These are phyloP conservation scores for Trachurus trachurus DNA, from an alignment of 2,797 vertebrate species.

Conservation along the genomic window DNA sequence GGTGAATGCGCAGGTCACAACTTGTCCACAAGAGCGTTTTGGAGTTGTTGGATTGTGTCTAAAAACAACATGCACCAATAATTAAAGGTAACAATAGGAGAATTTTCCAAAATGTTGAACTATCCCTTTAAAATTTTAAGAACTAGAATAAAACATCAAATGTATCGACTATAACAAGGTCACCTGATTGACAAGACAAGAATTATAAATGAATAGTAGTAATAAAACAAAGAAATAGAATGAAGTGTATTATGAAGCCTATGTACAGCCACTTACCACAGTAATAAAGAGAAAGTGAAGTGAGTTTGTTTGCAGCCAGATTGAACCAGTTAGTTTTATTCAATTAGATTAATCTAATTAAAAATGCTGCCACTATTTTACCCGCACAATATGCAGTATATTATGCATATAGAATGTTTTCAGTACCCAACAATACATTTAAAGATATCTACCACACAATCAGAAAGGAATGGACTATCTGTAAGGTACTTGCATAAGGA, in stretches of 20 bases:
- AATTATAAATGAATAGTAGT: background rate
- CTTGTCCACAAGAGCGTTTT: no score
- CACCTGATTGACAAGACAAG: background rate
- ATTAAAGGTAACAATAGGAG: no score
- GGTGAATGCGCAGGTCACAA: no score
- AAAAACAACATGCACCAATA: no score
- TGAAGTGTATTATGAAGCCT: background rate
- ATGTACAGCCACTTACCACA: background rate
- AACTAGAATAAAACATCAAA: background rate
- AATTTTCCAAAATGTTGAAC: no score
- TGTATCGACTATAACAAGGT: background rate
- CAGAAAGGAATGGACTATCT: background rate
- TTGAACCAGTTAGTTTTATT: background rate
- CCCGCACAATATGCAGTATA: background rate
- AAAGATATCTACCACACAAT: background rate
- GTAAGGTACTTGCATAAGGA: background rate
- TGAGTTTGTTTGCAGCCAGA: background rate
- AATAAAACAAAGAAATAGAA: background rate
- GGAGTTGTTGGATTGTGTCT: no score
- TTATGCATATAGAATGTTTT: background rate
- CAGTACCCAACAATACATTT: background rate
- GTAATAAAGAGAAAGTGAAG: background rate
- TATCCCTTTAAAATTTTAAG: no score
- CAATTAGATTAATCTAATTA: no score
- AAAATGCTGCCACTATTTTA: no score